Conservation (phyloP, 2,888 invertebrate genomes). For the Drosophila recens region DNA sequence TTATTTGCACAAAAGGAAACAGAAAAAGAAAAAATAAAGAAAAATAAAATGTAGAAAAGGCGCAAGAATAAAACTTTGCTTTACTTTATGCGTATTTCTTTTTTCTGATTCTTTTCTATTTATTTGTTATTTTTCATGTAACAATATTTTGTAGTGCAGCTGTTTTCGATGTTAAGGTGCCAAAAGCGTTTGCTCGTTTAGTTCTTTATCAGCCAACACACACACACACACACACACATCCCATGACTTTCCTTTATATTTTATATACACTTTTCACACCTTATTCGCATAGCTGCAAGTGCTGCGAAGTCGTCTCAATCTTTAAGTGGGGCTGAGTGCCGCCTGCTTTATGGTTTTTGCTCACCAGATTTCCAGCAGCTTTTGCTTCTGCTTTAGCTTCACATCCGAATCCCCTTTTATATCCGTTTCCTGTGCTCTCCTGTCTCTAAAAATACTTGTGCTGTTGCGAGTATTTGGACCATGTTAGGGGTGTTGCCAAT, state of each 20-base stretch:
- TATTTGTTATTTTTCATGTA: slow-evolving; percentile 59
- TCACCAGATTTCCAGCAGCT: slow-evolving; percentile 34
- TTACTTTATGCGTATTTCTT: slow-evolving; percentile 30
- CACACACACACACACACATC: background rate
- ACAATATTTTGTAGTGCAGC: slow-evolving; percentile 69
- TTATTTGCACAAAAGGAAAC: slow-evolving; percentile 21
- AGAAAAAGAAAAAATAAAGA: background rate
- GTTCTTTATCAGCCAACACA: slow-evolving; percentile 45
- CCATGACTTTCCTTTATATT: background rate
- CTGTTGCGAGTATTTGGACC: slow-evolving; percentile 58
- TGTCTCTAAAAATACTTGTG: slow-evolving; percentile 69
- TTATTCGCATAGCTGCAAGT: slow-evolving; percentile 12
- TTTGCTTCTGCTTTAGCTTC: slow-evolving; percentile 45
- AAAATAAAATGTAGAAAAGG: slow-evolving; percentile 9
- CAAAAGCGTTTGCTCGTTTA: slow-evolving; percentile 58
- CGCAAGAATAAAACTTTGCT: slow-evolving; percentile 38
- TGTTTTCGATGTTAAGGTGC: slow-evolving; percentile 73
- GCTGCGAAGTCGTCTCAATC: slow-evolving; percentile 47
- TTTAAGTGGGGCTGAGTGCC: slow-evolving; percentile 48
- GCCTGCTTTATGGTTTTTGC: slow-evolving; percentile 42
- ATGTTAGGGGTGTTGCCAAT: slow-evolving; percentile 13
- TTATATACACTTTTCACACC: slow-evolving; percentile 22
- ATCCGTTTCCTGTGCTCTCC: slow-evolving; percentile 58
- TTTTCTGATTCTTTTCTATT: slow-evolving; percentile 48
- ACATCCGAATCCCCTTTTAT: slow-evolving; percentile 23